Conservation (phyloP, 1,140 invertebrate species). For the Saccostrea echinata region DNA sequence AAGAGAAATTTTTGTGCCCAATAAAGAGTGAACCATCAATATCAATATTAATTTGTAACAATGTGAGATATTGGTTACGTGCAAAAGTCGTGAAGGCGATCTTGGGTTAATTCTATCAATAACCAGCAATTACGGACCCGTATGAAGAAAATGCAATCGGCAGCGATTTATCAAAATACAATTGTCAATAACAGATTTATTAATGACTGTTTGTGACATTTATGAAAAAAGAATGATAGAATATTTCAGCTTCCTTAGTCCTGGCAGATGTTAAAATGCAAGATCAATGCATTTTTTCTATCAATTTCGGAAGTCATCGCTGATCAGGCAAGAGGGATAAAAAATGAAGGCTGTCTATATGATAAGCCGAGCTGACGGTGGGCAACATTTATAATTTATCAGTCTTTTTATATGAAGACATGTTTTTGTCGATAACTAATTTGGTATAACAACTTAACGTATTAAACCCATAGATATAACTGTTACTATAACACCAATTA, state of each 20-base stretch:
- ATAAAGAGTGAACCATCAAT: slow-evolving; percentile 27
- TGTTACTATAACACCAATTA: background rate
- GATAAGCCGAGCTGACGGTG: slow-evolving; percentile 13
- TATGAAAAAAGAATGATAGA: slow-evolving; percentile 46
- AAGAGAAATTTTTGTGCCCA: slow-evolving; percentile 36
- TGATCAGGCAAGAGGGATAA: slow-evolving; percentile 31
- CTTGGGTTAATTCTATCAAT: slow-evolving; percentile 36
- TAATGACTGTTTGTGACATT: slow-evolving; percentile 41
- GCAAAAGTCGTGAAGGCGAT: background rate
- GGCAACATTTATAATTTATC: slow-evolving; percentile 33
- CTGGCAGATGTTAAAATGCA: slow-evolving; percentile 39
- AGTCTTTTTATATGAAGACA: slow-evolving; percentile 13
- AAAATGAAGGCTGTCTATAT: slow-evolving; percentile 26
- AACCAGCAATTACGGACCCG: slow-evolving; percentile 28
- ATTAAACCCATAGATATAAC: background rate
- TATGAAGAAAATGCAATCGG: slow-evolving; percentile 43
- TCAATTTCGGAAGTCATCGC: slow-evolving; percentile 27
- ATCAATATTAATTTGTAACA: slow-evolving; percentile 44
- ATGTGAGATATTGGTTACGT: slow-evolving; percentile 20
- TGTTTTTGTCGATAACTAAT: slow-evolving; percentile 26
- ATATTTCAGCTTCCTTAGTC: slow-evolving; percentile 32
- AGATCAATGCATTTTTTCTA: slow-evolving; percentile 38
- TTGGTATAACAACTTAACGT: background rate
- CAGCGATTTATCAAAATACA: slow-evolving; percentile 43
- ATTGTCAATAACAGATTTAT: slow-evolving; percentile 45